Conservation (phyloP, 2,113 vertebrate species). For the Galbula dea region DNA sequence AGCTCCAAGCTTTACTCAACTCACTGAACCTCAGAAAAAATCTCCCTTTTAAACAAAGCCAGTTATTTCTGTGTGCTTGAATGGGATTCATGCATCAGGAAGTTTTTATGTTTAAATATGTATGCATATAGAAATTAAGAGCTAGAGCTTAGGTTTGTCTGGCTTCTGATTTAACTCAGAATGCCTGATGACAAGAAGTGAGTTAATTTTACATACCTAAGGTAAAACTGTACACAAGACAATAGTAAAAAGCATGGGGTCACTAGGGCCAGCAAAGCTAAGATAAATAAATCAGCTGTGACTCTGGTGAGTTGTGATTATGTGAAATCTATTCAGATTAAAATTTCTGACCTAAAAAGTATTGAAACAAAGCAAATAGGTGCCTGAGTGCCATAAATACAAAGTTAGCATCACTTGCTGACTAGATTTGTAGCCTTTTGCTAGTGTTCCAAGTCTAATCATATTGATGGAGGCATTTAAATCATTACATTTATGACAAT, state of each 20-base stretch:
- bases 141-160: background rate
- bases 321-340: background rate
- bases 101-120: background rate
- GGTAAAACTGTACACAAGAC: background rate
- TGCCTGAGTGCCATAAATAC: background rate
- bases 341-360: background rate
- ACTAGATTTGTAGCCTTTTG: background rate
- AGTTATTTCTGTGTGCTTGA: background rate
- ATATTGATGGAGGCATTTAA: background rate
- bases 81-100: background rate
- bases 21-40: background rate
- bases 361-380: background rate
- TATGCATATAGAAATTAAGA: constrained; percentile 5
- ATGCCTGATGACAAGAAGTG: background rate
- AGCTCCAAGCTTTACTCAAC: background rate
- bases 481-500: background rate
- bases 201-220: constrained; percentile 1
- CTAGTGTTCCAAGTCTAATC: background rate
- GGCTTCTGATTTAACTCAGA: constrained; percentile 2
- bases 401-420: background rate
- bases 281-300: background rate
- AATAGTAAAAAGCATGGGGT: background rate
- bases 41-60: constrained; percentile 9
- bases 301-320: background rate
- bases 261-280: background rate